Base-by-base conservation (phyloP, 2,797 vertebrate genomes). In the Sebastes diploproa region DNA sequence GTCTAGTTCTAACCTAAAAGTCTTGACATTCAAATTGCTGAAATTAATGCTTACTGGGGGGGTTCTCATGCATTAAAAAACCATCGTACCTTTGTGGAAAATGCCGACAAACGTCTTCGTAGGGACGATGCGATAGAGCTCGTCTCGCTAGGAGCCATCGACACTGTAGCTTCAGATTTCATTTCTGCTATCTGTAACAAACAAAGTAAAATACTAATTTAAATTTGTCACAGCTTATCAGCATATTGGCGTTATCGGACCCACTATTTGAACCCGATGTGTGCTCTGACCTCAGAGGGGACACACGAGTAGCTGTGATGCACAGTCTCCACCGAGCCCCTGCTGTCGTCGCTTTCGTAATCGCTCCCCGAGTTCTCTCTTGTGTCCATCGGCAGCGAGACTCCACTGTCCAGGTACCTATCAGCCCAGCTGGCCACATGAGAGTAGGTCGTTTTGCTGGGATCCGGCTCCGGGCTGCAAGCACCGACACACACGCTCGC, bases 341-440 rank as follows among this genome's bases (percentile, higher is more conserved):
- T 38, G 68, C 95, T 95, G 77, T 92, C 91, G 0, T 96, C 96
- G 54, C 95, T 96, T 82, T 96, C 90, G 2, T 78, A 86, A 2
- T 95, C 94, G 11, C 94, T 94, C 72, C 58, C 88, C 0, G 69
- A 91, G 85, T 79, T 90, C 2, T 91, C 91, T 1, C 75, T 84
- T 0, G 73, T 88, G 77, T 93, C 95, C 65, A 83, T 88, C 2
- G 82, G 84, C 70, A 95, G 23, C 3, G 93, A 94, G 13, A 96
- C 85, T 1, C 95, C 95, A 29, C 95, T 96, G 92, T 96, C 96
- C 88, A 91, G 85, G 91, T 95, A 96, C 78, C 82, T 92, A 23
- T 95, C 87, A 2, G 95, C 95, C 95, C 95, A 94, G 76, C 32
- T 84, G 72, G 93, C 88, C 72, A 96, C 91, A 13, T 94, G 86